phyloP scores from a whole-genome alignment of 1,140 invertebrate species.

The Drosophila ficusphila region DNA sequence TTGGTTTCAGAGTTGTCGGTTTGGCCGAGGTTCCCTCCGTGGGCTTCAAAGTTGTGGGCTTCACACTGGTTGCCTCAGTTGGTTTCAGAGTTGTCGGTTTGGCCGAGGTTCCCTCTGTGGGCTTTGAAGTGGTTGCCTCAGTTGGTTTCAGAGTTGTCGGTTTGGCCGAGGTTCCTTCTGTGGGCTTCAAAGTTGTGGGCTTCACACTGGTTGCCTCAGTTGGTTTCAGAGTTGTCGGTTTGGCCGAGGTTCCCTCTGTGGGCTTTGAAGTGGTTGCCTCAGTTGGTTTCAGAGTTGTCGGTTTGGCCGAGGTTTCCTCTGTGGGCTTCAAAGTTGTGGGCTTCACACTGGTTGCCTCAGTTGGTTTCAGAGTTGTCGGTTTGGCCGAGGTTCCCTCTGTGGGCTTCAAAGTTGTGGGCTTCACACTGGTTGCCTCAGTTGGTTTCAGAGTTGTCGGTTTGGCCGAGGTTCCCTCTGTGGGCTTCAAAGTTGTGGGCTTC shows the following conservation, averaged over 20 bases:
- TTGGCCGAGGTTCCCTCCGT: neutral
- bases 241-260: neutral
- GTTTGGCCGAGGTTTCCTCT: neutral
- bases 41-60: neutral
- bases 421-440: neutral
- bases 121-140: neutral
- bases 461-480: neutral
- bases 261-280: constrained; percentile 8
- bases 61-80: neutral
- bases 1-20: constrained; percentile 3
- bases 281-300: constrained; percentile 1
- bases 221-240: neutral
- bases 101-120: neutral
- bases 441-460: constrained; percentile 5
- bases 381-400: too few species aligned
- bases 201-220: too few species aligned
- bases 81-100: neutral
- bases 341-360: neutral
- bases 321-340: neutral
- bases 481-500: constrained; percentile 1
- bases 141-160: neutral
- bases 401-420: neutral
- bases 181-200: constrained; percentile 7
- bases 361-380: constrained; percentile 3
- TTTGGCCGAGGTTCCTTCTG: neutral